Evolutionary conservation across 2,797 vertebrate species (phyloP).

Genomic region (Gymnoscopelus braueri): DNA sequence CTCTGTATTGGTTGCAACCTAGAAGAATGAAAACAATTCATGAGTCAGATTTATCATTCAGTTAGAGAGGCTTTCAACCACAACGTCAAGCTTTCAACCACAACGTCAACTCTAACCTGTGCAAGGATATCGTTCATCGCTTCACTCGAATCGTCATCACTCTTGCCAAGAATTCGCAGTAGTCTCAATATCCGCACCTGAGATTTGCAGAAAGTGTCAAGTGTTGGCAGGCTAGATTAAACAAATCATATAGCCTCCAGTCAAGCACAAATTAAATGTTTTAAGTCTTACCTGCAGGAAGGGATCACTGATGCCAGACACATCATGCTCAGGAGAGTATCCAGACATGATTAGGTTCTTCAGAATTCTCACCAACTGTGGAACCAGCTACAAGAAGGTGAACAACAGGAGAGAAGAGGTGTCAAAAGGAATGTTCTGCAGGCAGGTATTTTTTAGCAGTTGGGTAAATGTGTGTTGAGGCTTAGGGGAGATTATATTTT

Average conservation of each 20-base stretch:
- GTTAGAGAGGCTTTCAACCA: not conserved
- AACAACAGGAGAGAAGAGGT: slow-evolving; percentile 52
- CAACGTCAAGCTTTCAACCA: not conserved
- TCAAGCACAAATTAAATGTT: not conserved
- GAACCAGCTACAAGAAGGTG: slow-evolving; percentile 90
- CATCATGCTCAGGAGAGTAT: slow-evolving; percentile 99
- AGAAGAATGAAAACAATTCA: slow-evolving; percentile 26
- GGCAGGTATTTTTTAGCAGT: not conserved
- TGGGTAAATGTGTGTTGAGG: slow-evolving; percentile 29
- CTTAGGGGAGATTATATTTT: slow-evolving; percentile 19
- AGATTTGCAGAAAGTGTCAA: slow-evolving; percentile 9
- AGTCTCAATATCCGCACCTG: slow-evolving; percentile 98
- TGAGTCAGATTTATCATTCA: slow-evolving; percentile 13
- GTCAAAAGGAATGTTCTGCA: slow-evolving; percentile 38
- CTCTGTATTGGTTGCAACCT: slow-evolving; percentile 99
- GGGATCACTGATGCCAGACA: slow-evolving; percentile 99
- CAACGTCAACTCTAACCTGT: slow-evolving; percentile 83
- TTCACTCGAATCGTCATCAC: slow-evolving; percentile 99
- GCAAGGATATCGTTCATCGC: slow-evolving; percentile 99
- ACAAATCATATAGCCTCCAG: not conserved
- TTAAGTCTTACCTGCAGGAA: slow-evolving; percentile 91
- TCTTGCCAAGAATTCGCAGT: slow-evolving; percentile 96
- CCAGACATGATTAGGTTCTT: slow-evolving; percentile 99
- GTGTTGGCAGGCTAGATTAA: not conserved
- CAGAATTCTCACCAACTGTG: slow-evolving; percentile 98